Percentiles rank a stretch among this genome's conserved stretches.
phyloP scores from a whole-genome alignment of 2,888 invertebrate genomes.

The Melinaea menophilus region DNA sequence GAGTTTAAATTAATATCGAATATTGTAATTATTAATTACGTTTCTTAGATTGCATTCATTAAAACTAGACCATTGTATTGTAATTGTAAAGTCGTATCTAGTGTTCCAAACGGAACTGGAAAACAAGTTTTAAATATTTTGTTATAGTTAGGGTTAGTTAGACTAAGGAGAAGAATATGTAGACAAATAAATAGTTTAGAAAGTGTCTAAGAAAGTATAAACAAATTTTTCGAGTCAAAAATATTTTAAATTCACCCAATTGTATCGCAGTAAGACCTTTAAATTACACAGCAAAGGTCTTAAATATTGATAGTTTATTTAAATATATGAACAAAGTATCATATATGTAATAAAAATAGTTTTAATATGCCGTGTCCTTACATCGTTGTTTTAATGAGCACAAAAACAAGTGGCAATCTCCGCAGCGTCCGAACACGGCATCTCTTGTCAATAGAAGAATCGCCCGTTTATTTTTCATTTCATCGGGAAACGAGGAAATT shows the following conservation, averaged over 20 bases:
- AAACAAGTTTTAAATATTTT: not conserved
- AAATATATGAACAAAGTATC: no score
- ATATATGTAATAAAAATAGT: conserved; percentile 13
- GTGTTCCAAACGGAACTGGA: not conserved
- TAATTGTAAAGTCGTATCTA: not conserved
- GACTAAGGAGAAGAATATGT: no score
- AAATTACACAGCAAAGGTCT: no score
- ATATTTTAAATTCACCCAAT: no score
- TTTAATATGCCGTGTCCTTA: conserved; percentile 21
- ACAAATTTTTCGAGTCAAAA: no score
- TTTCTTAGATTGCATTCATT: not conserved
- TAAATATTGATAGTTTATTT: no score
- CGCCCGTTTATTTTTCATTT: conserved; percentile 63
- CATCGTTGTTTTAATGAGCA: conserved; percentile 29
- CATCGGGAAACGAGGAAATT: conserved; percentile 69
- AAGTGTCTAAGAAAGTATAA: no score
- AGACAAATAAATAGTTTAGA: no score
- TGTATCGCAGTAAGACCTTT: no score
- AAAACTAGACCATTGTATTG: not conserved
- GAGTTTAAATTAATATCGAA: not conserved
- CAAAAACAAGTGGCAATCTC: conserved; percentile 36
- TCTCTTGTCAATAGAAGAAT: conserved; percentile 58
- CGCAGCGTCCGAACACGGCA: conserved; percentile 38
- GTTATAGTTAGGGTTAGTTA: no score
- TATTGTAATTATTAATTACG: not conserved